Base-by-base conservation (phyloP, 2,797 vertebrate species). In the Characodon lateralis region DNA sequence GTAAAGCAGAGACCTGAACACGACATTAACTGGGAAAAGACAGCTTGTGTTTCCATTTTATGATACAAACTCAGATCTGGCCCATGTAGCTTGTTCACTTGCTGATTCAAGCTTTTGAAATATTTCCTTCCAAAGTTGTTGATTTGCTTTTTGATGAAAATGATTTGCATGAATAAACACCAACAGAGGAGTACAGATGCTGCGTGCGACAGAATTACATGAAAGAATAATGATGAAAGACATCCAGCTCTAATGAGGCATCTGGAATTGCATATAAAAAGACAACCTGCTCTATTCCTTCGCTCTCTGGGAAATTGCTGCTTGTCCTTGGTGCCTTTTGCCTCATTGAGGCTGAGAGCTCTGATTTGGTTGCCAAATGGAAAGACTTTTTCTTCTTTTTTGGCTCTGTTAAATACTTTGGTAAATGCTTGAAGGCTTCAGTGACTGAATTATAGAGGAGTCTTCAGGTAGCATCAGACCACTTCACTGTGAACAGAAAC, bases 191-290 rank as follows among this genome's bases (percentile, higher is more conserved):
- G 88, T 86, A 80, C 94, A 95, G 92, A 94, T 93, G 89, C 87
- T 83, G 76, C 73, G 83, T 85, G 87, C 88, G 81, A 81, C 89
- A 88, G 84, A 89, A 91, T 94, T 87, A 93, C 91, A 91, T 88
- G 91, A 92, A 90, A 93, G 89, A 93, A 94, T 94, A 91, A 93
- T 89, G 89, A 93, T 95, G 91, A 95, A 95, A 94, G 91, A 88
- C 89, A 80, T 89, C 78, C 73, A 74, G 82, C 80, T 80, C 91
- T 93, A 94, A 95, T 92, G 93, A 94, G 90, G 90, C 93, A 95
- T 94, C 92, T 95, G 92, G 92, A 92, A 94, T 82, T 63, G 88
- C 89, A 83, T 77, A 87, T 88, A 91, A 91, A 92, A 89, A 88
- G 84, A 70, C 91, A 93, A 91, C 90, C 89, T 91, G 91, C 79